A percentile compares a stretch with the other conserved stretches of the same genome.
Evolutionary conservation across 2,113 vertebrate species (phyloP).

Genomic region (Ptilorrhoa leucosticta): DNA sequence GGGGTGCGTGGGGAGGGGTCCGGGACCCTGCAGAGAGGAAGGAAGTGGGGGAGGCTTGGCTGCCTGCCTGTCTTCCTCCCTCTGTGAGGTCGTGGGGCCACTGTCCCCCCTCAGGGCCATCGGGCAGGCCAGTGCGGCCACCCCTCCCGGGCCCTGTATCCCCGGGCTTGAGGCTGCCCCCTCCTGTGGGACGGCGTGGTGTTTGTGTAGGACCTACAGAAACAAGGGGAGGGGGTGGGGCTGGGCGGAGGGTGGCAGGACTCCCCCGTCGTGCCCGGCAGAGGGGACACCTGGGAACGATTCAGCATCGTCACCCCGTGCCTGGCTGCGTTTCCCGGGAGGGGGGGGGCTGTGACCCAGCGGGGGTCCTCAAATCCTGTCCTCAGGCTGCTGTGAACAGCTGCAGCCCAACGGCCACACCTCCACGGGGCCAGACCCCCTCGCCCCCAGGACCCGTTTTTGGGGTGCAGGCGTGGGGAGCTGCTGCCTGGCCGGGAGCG

Average conservation of each 20-base stretch:
- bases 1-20: not conserved
- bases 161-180: not conserved
- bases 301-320: not conserved
- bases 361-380: not conserved
- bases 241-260: not conserved
- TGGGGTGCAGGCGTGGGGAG: not conserved
- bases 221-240: not conserved
- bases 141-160: too few relatives aligned
- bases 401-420: not conserved
- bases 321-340: fast-evolving
- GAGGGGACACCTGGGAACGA: not conserved
- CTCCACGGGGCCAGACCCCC: fast-evolving
- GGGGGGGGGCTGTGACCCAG: not conserved
- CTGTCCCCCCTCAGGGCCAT: not conserved
- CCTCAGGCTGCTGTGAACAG: not conserved
- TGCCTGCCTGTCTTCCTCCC: not conserved
- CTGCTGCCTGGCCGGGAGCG: not conserved
- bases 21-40: not conserved
- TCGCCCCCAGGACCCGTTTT: fast-evolving
- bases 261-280: fast-evolving
- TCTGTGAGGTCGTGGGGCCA: not conserved
- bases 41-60: not conserved
- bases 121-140: not conserved
- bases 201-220: not conserved
- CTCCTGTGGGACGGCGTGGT: fast-evolving